Conservation (phyloP, 2,888 invertebrate genomes). For the Trachelus troglodyta region DNA sequence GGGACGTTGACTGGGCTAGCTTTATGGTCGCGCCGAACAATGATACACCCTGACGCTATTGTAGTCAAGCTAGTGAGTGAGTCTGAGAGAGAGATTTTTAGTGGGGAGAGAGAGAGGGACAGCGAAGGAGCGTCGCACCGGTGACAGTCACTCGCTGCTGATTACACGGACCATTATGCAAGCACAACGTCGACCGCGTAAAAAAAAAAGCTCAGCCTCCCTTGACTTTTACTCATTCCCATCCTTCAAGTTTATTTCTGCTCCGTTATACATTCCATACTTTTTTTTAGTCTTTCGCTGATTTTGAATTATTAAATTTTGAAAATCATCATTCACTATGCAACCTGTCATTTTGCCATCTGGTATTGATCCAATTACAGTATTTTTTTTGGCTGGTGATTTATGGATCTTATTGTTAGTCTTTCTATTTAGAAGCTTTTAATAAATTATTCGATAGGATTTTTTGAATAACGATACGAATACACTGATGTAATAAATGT, state of each 20-base stretch:
- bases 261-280: neutral
- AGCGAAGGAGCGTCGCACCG: constrained; percentile 24
- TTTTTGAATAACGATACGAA: neutral
- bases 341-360: neutral
- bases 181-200: constrained; percentile 52
- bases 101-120: constrained; percentile 24
- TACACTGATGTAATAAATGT: neutral
- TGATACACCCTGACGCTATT: constrained; percentile 56
- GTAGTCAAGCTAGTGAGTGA: constrained; percentile 31
- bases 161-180: constrained; percentile 66
- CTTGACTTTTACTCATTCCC: neutral
- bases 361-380: neutral
- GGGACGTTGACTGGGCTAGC: constrained; percentile 16
- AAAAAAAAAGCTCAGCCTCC: constrained; percentile 1
- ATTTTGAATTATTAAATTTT: neutral
- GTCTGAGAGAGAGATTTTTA: constrained; percentile 19
- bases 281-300: neutral
- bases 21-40: constrained; percentile 53
- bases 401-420: too few species aligned
- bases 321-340: neutral
- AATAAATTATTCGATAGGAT: neutral
- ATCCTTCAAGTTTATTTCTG: neutral
- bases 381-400: neutral
- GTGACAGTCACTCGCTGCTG: constrained; percentile 63
- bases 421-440: too few species aligned